phyloP scores from a whole-genome alignment of 1,140 invertebrate species.

The Ceratina calcarata region DNA sequence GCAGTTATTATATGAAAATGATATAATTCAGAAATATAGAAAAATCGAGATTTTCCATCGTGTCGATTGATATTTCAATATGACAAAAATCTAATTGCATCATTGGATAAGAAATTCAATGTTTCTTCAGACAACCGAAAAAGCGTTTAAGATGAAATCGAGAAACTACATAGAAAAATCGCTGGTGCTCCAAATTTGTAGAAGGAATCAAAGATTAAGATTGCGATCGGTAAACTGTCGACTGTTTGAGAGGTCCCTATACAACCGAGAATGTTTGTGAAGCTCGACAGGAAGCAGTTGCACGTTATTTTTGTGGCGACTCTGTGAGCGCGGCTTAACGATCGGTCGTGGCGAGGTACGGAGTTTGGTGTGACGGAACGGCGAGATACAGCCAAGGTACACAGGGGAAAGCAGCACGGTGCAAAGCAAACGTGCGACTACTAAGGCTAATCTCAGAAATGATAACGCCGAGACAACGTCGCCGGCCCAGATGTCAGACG shows the following conservation, averaged over 20 bases:
- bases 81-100: no score
- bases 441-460: constrained; percentile 68
- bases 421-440: constrained; percentile 59
- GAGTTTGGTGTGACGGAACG: constrained; percentile 43
- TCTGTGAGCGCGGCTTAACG: constrained; percentile 38
- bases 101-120: no score
- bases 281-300: not conserved
- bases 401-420: constrained; percentile 53
- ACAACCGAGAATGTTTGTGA: not conserved
- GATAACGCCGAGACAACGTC: constrained; percentile 72
- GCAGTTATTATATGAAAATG: not conserved
- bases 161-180: no score
- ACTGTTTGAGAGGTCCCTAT: no score
- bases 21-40: not conserved
- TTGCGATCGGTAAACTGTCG: not conserved
- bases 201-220: not conserved
- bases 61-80: no score
- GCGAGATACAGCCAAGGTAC: constrained; percentile 36
- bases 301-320: not conserved
- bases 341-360: not conserved
- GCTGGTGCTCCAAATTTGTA: no score
- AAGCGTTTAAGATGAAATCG: no score
- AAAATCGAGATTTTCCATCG: no score
- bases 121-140: no score
- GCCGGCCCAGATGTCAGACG: constrained; percentile 34